Conservation (phyloP, 2,888 invertebrate genomes). For the Leptinotarsa peninsularis region DNA sequence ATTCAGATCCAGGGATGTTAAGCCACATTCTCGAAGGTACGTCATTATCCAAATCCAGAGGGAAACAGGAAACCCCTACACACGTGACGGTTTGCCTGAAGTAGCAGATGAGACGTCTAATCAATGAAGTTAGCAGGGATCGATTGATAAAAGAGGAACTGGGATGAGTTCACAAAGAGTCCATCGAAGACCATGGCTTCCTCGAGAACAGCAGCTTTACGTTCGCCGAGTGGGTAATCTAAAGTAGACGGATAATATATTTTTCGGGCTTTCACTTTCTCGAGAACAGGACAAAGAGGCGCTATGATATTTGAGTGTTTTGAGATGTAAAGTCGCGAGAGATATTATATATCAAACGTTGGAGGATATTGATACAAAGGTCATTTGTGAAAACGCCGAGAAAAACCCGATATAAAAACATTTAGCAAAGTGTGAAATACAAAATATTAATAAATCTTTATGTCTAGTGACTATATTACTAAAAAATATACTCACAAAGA, state of each 20-base stretch:
- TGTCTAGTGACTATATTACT: too few species aligned
- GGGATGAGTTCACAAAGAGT: not conserved
- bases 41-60: not conserved
- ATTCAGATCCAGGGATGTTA: too few species aligned
- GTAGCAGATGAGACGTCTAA: not conserved
- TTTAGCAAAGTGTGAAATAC: too few species aligned
- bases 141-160: not conserved
- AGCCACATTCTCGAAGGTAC: not conserved
- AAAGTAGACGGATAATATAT: conserved; percentile 9
- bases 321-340: not conserved
- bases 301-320: not conserved
- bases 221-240: conserved; percentile 5
- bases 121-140: conserved; percentile 7
- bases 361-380: not conserved
- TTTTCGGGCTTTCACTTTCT: not conserved
- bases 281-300: not conserved
- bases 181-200: not conserved
- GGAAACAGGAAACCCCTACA: not conserved
- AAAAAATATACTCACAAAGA: too few species aligned
- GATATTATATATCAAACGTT: not conserved
- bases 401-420: not conserved
- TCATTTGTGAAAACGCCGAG: not conserved
- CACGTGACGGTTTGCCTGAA: not conserved
- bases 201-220: not conserved
- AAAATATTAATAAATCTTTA: too few species aligned